Conservation (phyloP, 2,113 vertebrate species). For the Microtus montanus region DNA sequence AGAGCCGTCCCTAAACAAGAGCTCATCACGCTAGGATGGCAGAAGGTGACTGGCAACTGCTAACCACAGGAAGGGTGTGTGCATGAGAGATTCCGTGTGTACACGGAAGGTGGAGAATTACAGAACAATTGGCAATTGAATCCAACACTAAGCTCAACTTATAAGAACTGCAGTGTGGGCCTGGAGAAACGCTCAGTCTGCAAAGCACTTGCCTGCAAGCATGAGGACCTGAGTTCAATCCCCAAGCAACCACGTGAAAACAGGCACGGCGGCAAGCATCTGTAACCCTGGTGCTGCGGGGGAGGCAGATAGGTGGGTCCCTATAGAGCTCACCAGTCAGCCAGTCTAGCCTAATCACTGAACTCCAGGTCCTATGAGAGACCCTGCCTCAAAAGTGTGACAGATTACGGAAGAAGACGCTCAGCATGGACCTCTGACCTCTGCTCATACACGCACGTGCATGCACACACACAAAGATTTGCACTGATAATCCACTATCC, state of each 20-base stretch:
- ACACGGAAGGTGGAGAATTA: background rate
- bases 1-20: background rate
- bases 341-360: background rate
- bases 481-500: background rate
- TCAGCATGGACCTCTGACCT: background rate
- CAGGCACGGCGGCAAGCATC: background rate
- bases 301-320: background rate
- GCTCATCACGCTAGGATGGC: background rate
- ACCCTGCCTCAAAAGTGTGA: background rate
- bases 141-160: background rate
- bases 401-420: background rate
- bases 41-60: background rate
- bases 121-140: background rate
- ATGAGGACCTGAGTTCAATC: background rate
- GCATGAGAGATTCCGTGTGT: background rate
- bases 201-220: background rate
- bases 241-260: background rate
- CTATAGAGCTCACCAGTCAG: background rate
- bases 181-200: background rate
- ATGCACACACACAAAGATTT: background rate
- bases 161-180: background rate
- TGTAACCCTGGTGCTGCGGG: too few species aligned
- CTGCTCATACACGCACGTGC: background rate
- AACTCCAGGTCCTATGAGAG: background rate
- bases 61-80: background rate